phyloP scores from a whole-genome alignment of 2,797 vertebrate species.

The Trachurus trachurus region DNA sequence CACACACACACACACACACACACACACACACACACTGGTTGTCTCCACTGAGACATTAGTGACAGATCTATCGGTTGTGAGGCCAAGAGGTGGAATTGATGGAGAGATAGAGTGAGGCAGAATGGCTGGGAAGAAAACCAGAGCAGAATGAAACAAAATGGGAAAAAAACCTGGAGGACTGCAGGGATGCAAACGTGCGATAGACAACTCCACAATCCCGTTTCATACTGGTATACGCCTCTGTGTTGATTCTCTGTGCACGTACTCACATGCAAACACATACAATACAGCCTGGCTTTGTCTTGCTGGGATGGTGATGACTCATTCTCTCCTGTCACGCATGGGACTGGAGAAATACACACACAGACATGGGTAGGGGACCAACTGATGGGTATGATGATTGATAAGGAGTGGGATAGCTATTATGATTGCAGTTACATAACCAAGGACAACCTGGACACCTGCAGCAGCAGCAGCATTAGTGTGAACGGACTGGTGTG shows the following conservation, averaged over 20 bases:
- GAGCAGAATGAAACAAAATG: constrained; percentile 25
- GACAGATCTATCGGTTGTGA: constrained; percentile 64
- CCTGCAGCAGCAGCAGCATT: constrained; percentile 22
- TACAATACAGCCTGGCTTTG: constrained; percentile 42
- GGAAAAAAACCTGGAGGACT: background rate
- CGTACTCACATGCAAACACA: constrained; percentile 36
- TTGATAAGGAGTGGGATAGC: constrained; percentile 60
- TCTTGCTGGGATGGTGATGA: constrained; percentile 63
- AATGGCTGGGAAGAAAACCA: constrained; percentile 15
- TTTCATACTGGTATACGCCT: constrained; percentile 28
- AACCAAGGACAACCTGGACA: constrained; percentile 60
- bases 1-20: constrained; percentile 26
- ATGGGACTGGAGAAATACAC: constrained; percentile 43
- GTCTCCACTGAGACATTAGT: constrained; percentile 52
- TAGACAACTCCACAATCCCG: background rate
- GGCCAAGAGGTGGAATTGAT: constrained; percentile 69
- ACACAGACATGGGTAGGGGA: background rate
- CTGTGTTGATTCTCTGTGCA: background rate
- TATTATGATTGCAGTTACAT: constrained; percentile 58
- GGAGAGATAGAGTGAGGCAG: constrained; percentile 39
- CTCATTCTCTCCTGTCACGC: constrained; percentile 62
- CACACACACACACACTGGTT: constrained; percentile 32
- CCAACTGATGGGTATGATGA: constrained; percentile 53
- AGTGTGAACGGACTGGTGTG: background rate
- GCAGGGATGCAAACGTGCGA: constrained; percentile 20